Base-by-base conservation (phyloP, 2,797 vertebrate genomes). In the Fratercula arctica region DNA sequence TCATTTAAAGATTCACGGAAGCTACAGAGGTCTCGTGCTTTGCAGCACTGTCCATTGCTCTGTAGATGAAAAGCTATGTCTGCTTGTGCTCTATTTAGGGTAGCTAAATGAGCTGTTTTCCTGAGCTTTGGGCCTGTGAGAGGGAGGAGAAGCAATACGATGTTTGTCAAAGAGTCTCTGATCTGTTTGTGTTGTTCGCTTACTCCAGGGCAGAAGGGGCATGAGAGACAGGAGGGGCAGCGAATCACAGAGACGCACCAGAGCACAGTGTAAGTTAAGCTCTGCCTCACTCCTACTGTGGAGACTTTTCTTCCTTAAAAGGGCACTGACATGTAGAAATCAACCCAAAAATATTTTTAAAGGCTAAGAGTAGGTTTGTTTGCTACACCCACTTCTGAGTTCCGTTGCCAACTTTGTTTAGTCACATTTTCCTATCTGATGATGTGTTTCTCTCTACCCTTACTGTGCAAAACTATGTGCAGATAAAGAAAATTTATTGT, bases 141-240 rank as follows among this genome's bases (percentile, higher is more conserved):
- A 74, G 79, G 93, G 70, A 89, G 46, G 54, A 76, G 45, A 89
- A 87, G 73, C 69, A 80, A 43, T 72, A 18, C 35, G 59, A 91
- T 83, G 35, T 74, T 94, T 93, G 8, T 93, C 78, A 31, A 56
- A 56, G 87, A 88, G 29, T 87, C 73, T 95, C 83, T 96, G 53
- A 89, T 85, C n/a, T 95, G 83, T 97, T 94, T 96, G 79, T 97
- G 82, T 92, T 91, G 80, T 84, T 93, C 88, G 84, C 96, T 94
- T 97, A 80, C 97, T 96, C 86, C 95, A 98, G 98, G 97, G 98
- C 92, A 98, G 98, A 96, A 98, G 98, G 60, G 97, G 97, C 89
- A 98, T 97, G 92, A 97, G 97, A 88, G 98, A 98, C 96, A 98
- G 98, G 88, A 97, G 98, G 69, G 97, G 98, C 26, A 67, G 96